Base-by-base conservation (phyloP, 2,888 invertebrate genomes). In the Arge pagana region DNA sequence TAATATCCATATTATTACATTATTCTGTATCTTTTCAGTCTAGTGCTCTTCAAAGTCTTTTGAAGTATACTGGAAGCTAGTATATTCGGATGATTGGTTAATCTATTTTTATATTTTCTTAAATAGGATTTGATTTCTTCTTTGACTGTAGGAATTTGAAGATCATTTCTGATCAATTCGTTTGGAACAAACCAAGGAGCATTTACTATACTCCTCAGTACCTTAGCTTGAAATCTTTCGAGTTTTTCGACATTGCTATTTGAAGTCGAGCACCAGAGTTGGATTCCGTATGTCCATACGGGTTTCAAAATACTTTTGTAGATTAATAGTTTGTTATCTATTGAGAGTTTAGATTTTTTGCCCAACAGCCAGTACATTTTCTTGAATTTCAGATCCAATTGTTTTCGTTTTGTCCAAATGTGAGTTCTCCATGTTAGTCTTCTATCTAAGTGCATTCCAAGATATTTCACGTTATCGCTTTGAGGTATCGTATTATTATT, bases 381-480 rank as follows among this genome's bases (percentile, higher is more conserved):
- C 36, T 18, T 52, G 18, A 52, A 50, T 55, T 53, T 58, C 15
- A 61, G 23, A 10, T 49, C 37, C 6, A 61, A 52, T 41, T 61
- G 54, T n/a, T 41, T 50, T 41, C 52, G 49, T 56, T 61, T 62
- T 18, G 51, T 51, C 33, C 51, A 59, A 6, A 61, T 52, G 36
- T 63, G 61, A 11, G 48, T 39, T 50, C 50, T 52, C 58, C 56
- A 64, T 30, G 48, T 53, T 6, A 61, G 43, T 42, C 55, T 13
- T 3, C 41, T 5, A 16, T 41, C 41, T 13, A 41, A 5, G n/a
- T 41, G 41, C 28, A 41, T 13, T 8, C 28, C 26, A 3, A 41
- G 41, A 7, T 41, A 41, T 15, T 10, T 41, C 7, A 28, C 41
- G 16, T 41, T 10, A 4, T 41, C 16, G 6, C 6, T 19, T 37